A percentile compares a stretch with the other conserved stretches of the same genome.
phyloP scores from a whole-genome alignment of 2,113 vertebrate species.

The Pipa parva region DNA sequence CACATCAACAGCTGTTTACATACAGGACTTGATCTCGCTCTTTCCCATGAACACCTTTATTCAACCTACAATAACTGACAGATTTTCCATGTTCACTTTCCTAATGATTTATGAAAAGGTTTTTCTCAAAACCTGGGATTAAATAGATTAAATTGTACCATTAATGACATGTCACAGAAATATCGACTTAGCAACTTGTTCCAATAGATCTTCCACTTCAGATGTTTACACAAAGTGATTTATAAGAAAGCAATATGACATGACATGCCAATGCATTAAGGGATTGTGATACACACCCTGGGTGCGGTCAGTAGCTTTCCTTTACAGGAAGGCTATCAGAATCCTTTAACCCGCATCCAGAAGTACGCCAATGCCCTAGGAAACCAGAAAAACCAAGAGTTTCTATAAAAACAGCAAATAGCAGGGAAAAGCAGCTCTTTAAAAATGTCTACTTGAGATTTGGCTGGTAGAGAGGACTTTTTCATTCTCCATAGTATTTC shows the following conservation, averaged over 20 bases:
- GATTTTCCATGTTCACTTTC: slow-evolving; percentile 4
- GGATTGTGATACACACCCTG: slow-evolving; percentile 23
- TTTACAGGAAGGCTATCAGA: neutral
- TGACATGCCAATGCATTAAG: slow-evolving; percentile 26
- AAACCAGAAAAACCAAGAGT: neutral
- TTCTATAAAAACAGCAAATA: neutral
- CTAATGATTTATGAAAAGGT: neutral
- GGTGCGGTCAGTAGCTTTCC: slow-evolving; percentile 19
- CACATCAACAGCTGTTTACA: no score
- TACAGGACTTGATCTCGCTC: no score
- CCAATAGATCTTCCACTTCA: slow-evolving; percentile 39
- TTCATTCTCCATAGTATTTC: no score
- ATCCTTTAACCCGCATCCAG: slow-evolving; percentile 20
- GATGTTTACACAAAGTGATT: slow-evolving; percentile 29
- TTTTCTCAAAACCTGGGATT: slow-evolving; percentile 7
- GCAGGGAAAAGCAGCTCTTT: neutral
- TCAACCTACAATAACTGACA: slow-evolving; percentile 4
- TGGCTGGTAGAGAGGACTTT: no score
- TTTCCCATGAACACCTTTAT: no score
- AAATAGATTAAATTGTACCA: slow-evolving; percentile 35
- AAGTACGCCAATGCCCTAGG: neutral
- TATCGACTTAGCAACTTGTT: slow-evolving; percentile 28
- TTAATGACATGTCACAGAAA: slow-evolving; percentile 26
- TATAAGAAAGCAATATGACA: slow-evolving; percentile 31
- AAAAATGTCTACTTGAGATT: neutral